Conservation (phyloP, 2,113 vertebrate species). For the Sinocyclocheilus grahami region DNA sequence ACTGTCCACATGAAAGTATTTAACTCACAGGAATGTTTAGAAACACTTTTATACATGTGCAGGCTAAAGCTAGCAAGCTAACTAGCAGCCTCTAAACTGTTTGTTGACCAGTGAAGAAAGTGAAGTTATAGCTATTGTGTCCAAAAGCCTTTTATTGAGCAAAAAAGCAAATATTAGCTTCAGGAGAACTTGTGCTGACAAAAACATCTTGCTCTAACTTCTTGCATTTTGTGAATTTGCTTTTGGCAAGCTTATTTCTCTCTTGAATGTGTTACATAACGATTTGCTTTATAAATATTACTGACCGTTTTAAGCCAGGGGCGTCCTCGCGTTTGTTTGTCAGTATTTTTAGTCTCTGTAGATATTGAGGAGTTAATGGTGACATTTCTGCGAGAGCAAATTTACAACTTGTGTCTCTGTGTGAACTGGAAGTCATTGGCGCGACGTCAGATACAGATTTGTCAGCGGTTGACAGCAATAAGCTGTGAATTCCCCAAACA, state of each 20-base stretch:
- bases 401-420: background rate
- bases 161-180: background rate
- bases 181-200: background rate
- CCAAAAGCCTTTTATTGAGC: background rate
- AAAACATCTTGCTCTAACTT: background rate
- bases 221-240: background rate
- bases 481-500: background rate
- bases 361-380: background rate
- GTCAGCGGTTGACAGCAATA: background rate
- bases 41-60: background rate
- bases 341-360: slow-evolving; percentile 2
- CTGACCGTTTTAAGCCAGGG: background rate
- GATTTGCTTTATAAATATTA: background rate
- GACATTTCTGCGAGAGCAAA: slow-evolving; percentile 3
- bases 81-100: background rate
- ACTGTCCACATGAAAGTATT: background rate
- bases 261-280: background rate
- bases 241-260: background rate
- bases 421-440: slow-evolving; percentile 2
- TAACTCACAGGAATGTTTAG: background rate
- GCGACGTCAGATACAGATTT: background rate
- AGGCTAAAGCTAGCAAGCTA: background rate
- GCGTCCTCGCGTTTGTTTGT: background rate
- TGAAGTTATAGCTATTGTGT: background rate
- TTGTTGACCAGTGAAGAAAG: background rate